Evolutionary conservation across 1,140 invertebrate genomes (phyloP).

Genomic region (Antheraea mylitta): DNA sequence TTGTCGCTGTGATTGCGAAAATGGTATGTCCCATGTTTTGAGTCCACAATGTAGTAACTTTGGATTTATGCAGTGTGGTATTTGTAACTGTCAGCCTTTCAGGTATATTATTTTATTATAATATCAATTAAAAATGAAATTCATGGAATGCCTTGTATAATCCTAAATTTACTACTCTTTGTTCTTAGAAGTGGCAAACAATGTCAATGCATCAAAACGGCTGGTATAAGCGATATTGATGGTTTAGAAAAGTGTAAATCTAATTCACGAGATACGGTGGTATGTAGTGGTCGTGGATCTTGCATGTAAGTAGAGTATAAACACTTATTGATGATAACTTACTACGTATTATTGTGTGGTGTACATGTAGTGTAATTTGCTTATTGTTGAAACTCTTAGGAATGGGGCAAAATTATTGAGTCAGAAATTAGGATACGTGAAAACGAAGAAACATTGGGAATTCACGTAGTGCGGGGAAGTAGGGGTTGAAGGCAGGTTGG

Average conservation of each 20-base stretch:
- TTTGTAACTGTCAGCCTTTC: slow-evolving; percentile 82
- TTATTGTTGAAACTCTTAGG: too few relatives aligned
- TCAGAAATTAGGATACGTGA: too few relatives aligned
- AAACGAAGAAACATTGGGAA: too few relatives aligned
- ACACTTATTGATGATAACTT: too few relatives aligned
- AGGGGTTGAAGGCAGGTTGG: too few relatives aligned
- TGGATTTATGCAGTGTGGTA: slow-evolving; percentile 85
- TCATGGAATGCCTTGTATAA: not conserved
- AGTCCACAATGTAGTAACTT: slow-evolving; percentile 75
- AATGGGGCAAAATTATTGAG: too few relatives aligned
- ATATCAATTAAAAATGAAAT: not conserved
- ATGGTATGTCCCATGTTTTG: slow-evolving; percentile 57
- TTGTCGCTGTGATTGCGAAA: slow-evolving; percentile 79
- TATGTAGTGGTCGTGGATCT: slow-evolving; percentile 76
- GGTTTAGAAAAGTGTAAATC: slow-evolving; percentile 80
- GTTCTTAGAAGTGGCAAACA: slow-evolving; percentile 78
- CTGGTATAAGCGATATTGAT: slow-evolving; percentile 11
- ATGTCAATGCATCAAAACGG: slow-evolving; percentile 83
- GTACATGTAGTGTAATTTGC: too few relatives aligned
- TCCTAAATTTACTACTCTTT: not conserved
- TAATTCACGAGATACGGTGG: slow-evolving; percentile 80
- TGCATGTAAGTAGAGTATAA: slow-evolving; percentile 73
- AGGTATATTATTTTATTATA: slow-evolving; percentile 54
- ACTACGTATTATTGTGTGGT: too few relatives aligned
- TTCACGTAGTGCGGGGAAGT: too few relatives aligned